phyloP scores from a whole-genome alignment of 2,113 vertebrate species.

The Rhinolophus sinicus region DNA sequence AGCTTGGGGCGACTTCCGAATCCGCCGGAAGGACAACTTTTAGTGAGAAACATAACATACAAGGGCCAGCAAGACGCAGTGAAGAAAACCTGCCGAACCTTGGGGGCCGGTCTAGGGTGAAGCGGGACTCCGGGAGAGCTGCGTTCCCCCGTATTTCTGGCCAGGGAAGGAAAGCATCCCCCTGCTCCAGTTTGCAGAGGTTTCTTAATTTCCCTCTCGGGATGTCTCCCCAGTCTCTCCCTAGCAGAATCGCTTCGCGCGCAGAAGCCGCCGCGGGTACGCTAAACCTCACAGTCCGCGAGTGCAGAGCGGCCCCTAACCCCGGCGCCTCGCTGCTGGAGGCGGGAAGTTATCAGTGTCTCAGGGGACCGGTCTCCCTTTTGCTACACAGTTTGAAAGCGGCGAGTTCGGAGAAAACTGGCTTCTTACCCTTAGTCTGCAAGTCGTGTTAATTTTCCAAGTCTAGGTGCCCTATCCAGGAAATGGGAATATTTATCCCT shows the following conservation, averaged over 20 bases:
- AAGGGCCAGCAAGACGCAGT: background rate
- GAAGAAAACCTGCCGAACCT: fast-evolving
- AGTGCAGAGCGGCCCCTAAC: background rate
- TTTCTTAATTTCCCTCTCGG: background rate
- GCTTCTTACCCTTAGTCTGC: background rate
- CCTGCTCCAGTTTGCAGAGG: background rate
- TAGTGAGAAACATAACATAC: background rate
- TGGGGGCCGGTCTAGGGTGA: background rate
- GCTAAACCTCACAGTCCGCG: background rate
- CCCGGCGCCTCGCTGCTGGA: background rate
- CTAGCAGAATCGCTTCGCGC: background rate
- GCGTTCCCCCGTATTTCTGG: background rate
- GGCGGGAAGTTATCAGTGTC: background rate
- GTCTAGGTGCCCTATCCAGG: background rate
- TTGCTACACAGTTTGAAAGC: background rate
- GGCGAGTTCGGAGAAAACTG: background rate
- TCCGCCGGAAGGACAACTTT: constrained; percentile 17
- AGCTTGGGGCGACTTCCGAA: background rate
- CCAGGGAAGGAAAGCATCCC: background rate
- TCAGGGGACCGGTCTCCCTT: background rate
- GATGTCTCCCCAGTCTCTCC: background rate
- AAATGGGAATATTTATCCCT: background rate
- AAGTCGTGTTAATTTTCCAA: background rate
- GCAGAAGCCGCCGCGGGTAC: background rate
- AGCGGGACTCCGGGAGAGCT: background rate